Evolutionary conservation across 64 coral and sea anemone genomes (phyloP).

Genomic region (Stylophora pistillata): DNA sequence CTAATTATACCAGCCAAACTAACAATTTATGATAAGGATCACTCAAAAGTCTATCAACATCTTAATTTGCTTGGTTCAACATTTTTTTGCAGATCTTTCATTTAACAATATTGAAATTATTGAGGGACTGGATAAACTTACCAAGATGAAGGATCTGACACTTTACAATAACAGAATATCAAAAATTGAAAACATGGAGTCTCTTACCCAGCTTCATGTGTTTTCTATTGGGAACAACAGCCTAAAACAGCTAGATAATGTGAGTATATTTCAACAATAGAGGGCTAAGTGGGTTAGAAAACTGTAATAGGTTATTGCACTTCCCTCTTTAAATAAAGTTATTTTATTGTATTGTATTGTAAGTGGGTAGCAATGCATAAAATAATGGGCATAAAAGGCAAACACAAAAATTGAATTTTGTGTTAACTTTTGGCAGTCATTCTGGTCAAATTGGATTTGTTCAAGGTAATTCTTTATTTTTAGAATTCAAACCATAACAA

Average conservation of each 20-base stretch:
- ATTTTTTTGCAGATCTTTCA: constrained; percentile 79
- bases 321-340: no score
- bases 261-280: constrained; percentile 35
- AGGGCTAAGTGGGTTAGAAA: no score
- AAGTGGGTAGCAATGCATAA: no score
- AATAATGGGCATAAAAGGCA: no score
- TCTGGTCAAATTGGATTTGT: no score
- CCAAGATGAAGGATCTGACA: constrained; percentile 89
- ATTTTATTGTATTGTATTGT: no score
- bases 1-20: not conserved
- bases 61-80: not conserved
- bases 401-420: no score
- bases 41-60: not conserved
- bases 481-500: no score
- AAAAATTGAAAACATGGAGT: constrained; percentile 97
- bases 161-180: constrained; percentile 99
- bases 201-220: constrained; percentile 84
- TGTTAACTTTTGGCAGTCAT: no score
- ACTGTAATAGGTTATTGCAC: no score
- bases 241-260: constrained; percentile 95
- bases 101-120: constrained; percentile 99
- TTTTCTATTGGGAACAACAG: constrained; percentile 98
- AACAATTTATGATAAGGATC: not conserved
- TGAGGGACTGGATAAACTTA: constrained; percentile 89
- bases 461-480: no score